Conservation (phyloP, 2,888 invertebrate genomes). For the Brachycybe producta region DNA sequence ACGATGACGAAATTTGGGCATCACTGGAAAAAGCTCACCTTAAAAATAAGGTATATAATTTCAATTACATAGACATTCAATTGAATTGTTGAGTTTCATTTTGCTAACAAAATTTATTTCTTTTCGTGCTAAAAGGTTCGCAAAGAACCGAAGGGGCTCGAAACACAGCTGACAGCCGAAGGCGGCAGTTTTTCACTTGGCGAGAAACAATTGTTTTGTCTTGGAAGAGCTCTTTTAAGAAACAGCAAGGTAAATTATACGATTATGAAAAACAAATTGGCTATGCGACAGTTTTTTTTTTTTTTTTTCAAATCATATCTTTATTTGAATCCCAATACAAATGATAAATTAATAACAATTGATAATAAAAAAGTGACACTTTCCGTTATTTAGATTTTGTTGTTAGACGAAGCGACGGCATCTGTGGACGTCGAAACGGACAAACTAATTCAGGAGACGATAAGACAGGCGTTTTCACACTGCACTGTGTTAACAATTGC, state of each 20-base stretch:
- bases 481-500: constrained; percentile 48
- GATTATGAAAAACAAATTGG: constrained; percentile 14
- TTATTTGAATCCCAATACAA: constrained; percentile 14
- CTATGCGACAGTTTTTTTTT: neutral
- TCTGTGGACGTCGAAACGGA: constrained; percentile 46
- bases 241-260: constrained; percentile 27
- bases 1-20: constrained; percentile 36
- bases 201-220: constrained; percentile 31
- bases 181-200: constrained; percentile 28
- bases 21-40: constrained; percentile 39
- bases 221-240: constrained; percentile 30
- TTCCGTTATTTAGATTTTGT: constrained; percentile 36
- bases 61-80: neutral
- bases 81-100: constrained; percentile 9
- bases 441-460: constrained; percentile 40
- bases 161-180: constrained; percentile 17
- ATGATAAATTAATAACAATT: neutral
- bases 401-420: constrained; percentile 45
- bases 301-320: neutral
- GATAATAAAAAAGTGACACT: constrained; percentile 14
- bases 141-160: constrained; percentile 25
- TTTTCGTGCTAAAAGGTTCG: too few species aligned
- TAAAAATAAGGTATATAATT: constrained; percentile 26
- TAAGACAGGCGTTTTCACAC: constrained; percentile 41
- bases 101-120: too few species aligned